Evolutionary conservation across 2,113 vertebrate species (phyloP).

Genomic region (Tinamus guttatus): DNA sequence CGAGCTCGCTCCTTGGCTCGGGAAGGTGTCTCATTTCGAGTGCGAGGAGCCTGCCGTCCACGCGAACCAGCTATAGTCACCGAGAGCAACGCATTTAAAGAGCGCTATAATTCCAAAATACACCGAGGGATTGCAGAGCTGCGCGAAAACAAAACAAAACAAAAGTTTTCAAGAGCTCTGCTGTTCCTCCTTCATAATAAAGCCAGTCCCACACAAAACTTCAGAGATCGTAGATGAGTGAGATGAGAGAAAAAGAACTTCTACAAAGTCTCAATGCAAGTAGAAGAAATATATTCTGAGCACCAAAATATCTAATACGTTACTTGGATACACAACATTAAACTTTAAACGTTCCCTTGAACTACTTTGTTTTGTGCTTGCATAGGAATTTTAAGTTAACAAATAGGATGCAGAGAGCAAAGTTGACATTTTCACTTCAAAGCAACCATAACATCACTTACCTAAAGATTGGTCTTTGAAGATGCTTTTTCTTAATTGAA

Average conservation of each 20-base stretch:
- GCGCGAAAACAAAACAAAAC: conserved; percentile 42
- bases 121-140: conserved; percentile 28
- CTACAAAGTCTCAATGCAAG: neutral
- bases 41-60: conserved; percentile 51
- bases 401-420: neutral
- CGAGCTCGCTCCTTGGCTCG: neutral
- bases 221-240: conserved; percentile 31
- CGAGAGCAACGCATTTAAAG: conserved; percentile 55
- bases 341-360: neutral
- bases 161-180: conserved; percentile 46
- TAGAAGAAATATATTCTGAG: neutral
- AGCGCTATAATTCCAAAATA: conserved; percentile 68
- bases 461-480: conserved; percentile 91
- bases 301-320: neutral
- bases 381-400: neutral
- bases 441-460: conserved; percentile 77
- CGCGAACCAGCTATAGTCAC: conserved; percentile 59
- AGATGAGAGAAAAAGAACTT: neutral
- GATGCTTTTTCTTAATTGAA: conserved; percentile 90
- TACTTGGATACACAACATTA: neutral
- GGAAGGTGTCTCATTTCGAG: conserved; percentile 27
- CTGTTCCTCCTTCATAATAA: conserved; percentile 47
- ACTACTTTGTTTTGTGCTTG: neutral
- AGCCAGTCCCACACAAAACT: conserved; percentile 49
- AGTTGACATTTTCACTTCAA: conserved; percentile 2